These are phyloP conservation scores for Loxodonta africana DNA, from an alignment of 2,113 vertebrate genomes.

Conservation along the genomic window DNA sequence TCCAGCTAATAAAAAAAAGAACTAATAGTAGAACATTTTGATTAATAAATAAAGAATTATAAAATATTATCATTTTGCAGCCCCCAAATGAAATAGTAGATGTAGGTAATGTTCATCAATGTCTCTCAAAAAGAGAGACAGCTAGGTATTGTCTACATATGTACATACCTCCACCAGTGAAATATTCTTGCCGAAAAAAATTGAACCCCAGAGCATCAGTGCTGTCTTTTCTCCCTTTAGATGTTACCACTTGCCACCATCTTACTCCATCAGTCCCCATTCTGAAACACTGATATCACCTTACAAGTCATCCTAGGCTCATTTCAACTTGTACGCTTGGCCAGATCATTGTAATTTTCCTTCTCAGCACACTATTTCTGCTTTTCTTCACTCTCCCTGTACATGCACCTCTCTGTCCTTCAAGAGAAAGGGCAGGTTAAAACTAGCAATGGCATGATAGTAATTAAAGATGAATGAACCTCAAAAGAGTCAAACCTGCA, in stretches of 20 bases:
- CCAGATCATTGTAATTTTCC: neutral
- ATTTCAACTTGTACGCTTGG: neutral
- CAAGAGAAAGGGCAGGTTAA: slow-evolving; percentile 53
- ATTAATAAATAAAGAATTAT: neutral
- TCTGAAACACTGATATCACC: neutral
- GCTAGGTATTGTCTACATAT: neutral
- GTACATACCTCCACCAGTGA: neutral
- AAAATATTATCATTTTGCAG: neutral
- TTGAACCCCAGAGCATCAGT: neutral
- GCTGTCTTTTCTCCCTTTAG: neutral
- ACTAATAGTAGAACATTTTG: neutral
- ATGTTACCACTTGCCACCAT: neutral
- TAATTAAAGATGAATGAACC: slow-evolving; percentile 71
- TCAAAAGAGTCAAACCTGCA: slow-evolving; percentile 63
- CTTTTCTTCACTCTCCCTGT: neutral
- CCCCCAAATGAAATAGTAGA: neutral
- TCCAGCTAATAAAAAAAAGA: neutral
- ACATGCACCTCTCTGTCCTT: slow-evolving; percentile 3
- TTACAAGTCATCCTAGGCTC: neutral
- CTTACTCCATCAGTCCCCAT: neutral
- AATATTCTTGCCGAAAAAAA: slow-evolving; percentile 19
- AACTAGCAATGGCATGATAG: slow-evolving; percentile 51
- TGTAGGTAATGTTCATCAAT: neutral
- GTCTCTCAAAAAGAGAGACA: neutral
- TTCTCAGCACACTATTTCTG: neutral